Percentiles rank a stretch among this genome's conserved stretches.
phyloP scores from a whole-genome alignment of 2,888 invertebrate species.

The Mesorhabditis sp. region DNA sequence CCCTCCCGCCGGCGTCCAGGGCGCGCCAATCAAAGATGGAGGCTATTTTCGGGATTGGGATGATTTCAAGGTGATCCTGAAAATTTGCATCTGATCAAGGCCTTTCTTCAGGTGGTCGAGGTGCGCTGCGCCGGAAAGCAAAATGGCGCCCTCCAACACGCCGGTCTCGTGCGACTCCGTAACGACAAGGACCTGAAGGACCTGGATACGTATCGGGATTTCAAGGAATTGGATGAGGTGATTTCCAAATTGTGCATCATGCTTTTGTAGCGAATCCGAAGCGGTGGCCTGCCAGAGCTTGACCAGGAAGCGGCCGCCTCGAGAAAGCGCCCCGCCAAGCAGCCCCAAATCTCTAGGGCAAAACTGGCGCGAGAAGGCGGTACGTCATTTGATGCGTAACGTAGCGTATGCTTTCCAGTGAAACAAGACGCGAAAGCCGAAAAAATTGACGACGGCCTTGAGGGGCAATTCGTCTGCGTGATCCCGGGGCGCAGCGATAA shows the following conservation, averaged over 20 bases:
- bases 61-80: neutral
- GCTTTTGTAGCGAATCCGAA: neutral
- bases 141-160: neutral
- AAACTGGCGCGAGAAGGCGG: neutral
- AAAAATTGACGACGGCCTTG: neutral
- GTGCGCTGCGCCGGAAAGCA: neutral
- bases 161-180: neutral
- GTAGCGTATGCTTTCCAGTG: neutral
- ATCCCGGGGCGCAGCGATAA: conserved; percentile 1
- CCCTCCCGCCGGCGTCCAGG: neutral
- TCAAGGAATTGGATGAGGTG: neutral
- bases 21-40: neutral
- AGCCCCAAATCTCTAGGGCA: neutral
- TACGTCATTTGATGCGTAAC: neutral
- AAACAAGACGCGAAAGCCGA: neutral
- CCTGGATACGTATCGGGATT: neutral
- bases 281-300: neutral
- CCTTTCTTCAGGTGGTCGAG: conserved; percentile 1
- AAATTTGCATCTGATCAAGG: neutral
- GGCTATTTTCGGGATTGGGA: conserved; percentile 2
- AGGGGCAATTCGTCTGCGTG: neutral
- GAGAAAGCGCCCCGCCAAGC: neutral
- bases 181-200: neutral
- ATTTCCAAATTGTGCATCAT: neutral
- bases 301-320: neutral